Base-by-base conservation (phyloP, 2,797 vertebrate species). In the Sebastes dallii region DNA sequence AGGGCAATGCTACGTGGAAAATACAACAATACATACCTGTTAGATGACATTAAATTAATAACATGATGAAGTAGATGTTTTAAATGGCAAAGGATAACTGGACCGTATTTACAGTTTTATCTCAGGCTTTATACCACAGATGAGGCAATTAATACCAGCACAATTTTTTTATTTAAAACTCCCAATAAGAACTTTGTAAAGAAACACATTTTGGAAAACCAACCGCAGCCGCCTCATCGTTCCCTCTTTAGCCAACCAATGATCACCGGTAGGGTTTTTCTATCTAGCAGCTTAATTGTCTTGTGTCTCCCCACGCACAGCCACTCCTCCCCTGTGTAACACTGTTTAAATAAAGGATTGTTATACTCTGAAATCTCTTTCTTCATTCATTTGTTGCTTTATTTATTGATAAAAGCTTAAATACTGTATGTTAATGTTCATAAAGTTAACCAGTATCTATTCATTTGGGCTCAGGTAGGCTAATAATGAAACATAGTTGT, bases 321-420 rank as follows among this genome's bases (percentile, higher is more conserved):
- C 85, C 90, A 91, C 91, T 77, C 66, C 77, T 72, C 79, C 82
- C 89, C 83, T 78, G 86, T 95, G 93, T 95, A 93, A 94, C 94
- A 94, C 93, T 93, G 94, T 96, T 95, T 77, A 92, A 96, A 95
- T 95, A 95, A 95, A 95, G 89, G 81, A 91, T 94, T 95, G 92
- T 94, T 93, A 91, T 94, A 91, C 91, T 94, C 89, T 89, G 76
- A 82, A 52, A 52, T 29, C 11, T 61, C 9, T 16, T 80, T 64
- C 5, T 24, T 78, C 1, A 22, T 70, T 76, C 12, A 56, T 60
- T 36, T n/a, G 10, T 55, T 25, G 4, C 13, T 8, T 29, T 1
- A 22, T 42, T 32, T n/a, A 32, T 24, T 24, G 7, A 55, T 20
- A 6, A 5, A 52, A 52, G 6, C 4, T 8, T 3, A 18, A 61